Conservation (phyloP, 2,797 vertebrate species). For the Chaenodraco wilsoni region DNA sequence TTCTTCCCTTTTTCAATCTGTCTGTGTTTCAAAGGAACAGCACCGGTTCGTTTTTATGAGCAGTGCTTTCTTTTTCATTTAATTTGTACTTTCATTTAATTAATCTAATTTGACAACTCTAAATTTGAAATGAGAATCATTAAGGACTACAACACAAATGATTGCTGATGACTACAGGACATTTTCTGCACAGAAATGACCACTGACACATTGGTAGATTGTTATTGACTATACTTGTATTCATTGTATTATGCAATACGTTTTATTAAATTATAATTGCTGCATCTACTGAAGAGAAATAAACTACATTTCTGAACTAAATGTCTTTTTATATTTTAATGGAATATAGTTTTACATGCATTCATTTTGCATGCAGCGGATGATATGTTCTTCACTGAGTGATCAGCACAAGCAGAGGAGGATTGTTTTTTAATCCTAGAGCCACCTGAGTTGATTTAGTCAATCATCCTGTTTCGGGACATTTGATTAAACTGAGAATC, state of each 20-base stretch:
- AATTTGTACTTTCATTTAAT: conserved; percentile 3
- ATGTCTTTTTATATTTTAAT: neutral
- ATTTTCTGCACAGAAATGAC: neutral
- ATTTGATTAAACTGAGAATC: conserved; percentile 48
- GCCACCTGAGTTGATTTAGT: conserved; percentile 31
- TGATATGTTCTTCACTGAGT: conserved; percentile 12
- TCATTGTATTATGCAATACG: neutral
- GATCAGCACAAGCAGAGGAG: neutral
- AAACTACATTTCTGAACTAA: neutral
- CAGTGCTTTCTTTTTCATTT: neutral
- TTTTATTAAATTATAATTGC: neutral
- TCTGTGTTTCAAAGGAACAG: conserved; percentile 11
- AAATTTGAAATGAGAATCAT: neutral
- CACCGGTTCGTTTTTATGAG: neutral
- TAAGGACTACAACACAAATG: neutral
- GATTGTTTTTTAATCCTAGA: conserved; percentile 38
- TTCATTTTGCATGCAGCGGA: conserved; percentile 3
- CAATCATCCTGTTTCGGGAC: conserved; percentile 32
- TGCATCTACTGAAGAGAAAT: neutral
- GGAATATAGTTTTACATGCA: neutral
- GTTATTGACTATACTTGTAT: neutral
- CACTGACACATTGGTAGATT: neutral
- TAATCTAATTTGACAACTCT: conserved; percentile 4
- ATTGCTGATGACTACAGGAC: conserved; percentile 1
- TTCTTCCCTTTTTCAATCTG: conserved; percentile 21